A percentile compares a stretch with the other conserved stretches of the same genome.
phyloP scores from a whole-genome alignment of 1,140 invertebrate species.

The Panonychus citri region DNA sequence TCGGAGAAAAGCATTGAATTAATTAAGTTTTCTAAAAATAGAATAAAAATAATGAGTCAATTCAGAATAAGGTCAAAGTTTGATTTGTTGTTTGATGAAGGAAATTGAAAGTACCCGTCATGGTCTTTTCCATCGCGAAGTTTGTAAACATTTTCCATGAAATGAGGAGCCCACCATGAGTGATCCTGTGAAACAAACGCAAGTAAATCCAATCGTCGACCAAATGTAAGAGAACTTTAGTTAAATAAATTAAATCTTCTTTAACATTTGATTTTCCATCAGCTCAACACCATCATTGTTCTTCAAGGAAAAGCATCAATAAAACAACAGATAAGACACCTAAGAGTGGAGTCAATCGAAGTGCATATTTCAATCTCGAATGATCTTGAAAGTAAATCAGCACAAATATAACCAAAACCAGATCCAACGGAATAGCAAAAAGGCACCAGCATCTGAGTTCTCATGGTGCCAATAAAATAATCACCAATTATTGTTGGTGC shows the following conservation, averaged over 20 bases:
- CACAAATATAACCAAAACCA: slow-evolving; percentile 78
- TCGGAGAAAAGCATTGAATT: background rate
- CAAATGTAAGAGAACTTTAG: slow-evolving; percentile 75
- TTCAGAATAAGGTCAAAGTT: background rate
- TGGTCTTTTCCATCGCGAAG: background rate
- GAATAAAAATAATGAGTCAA: background rate
- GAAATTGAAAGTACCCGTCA: too few relatives aligned
- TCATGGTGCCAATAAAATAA: slow-evolving; percentile 57
- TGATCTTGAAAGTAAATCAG: slow-evolving; percentile 49
- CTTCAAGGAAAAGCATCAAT: slow-evolving; percentile 50
- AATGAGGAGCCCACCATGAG: slow-evolving; percentile 83
- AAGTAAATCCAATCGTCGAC: slow-evolving; percentile 79
- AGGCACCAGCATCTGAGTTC: slow-evolving; percentile 89
- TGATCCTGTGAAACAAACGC: slow-evolving; percentile 91
- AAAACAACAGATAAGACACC: slow-evolving; percentile 58
- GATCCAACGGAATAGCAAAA: slow-evolving; percentile 99
- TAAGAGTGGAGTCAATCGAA: slow-evolving; percentile 52
- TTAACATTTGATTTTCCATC: slow-evolving; percentile 13
- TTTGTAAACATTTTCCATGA: slow-evolving; percentile 31
- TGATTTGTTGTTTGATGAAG: too few relatives aligned
- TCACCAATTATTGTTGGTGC: slow-evolving; percentile 98
- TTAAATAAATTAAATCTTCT: slow-evolving; percentile 29
- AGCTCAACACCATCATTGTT: slow-evolving; percentile 54
- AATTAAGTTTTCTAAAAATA: too few relatives aligned
- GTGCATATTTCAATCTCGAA: slow-evolving; percentile 61